Evolutionary conservation across 1,140 invertebrate species (phyloP).

Genomic region (Holotrichia oblita): DNA sequence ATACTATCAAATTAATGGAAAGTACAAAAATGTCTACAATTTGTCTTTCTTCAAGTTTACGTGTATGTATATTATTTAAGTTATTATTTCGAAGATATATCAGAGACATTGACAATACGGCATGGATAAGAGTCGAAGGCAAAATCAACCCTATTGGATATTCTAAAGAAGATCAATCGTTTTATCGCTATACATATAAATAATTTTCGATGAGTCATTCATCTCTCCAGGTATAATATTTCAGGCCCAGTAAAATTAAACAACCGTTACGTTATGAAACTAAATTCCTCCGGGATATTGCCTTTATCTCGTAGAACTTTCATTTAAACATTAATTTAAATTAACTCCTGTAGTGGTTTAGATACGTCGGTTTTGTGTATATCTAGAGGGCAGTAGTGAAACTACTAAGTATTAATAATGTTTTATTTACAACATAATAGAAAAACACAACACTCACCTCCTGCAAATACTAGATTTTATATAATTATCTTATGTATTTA

Average conservation of each 20-base stretch:
- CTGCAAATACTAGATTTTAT: not conserved
- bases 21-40: no score
- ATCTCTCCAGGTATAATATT: slow-evolving; percentile 6
- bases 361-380: not conserved
- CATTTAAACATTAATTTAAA: not conserved
- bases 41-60: no score
- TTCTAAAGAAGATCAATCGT: no score
- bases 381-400: not conserved
- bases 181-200: not conserved
- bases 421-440: slow-evolving; percentile 34
- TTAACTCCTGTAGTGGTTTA: not conserved
- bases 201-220: not conserved
- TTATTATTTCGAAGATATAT: no score
- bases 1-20: no score
- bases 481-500: not conserved
- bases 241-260: not conserved
- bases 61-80: no score
- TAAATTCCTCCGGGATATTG: not conserved
- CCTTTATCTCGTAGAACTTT: not conserved
- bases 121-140: no score
- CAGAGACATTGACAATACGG: no score
- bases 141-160: no score
- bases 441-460: slow-evolving; percentile 16
- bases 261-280: slow-evolving; percentile 19
- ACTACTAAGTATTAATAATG: not conserved